phyloP scores from a whole-genome alignment of 2,113 vertebrate genomes.

The Callionymus lyra region DNA sequence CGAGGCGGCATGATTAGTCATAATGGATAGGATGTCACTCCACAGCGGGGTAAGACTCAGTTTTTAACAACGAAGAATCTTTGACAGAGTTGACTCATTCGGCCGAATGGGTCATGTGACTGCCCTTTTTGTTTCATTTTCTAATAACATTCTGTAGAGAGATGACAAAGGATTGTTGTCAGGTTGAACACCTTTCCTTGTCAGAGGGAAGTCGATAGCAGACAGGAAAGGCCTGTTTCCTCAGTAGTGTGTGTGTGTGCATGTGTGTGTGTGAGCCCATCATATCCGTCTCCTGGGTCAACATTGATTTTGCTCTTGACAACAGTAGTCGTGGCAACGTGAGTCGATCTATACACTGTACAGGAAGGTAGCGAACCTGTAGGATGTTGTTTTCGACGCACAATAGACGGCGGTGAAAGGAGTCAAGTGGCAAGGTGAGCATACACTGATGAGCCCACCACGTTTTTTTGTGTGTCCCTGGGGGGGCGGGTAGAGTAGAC shows the following conservation, averaged over 20 bases:
- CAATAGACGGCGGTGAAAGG: conserved; percentile 15
- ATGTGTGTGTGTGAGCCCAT: conserved; percentile 10
- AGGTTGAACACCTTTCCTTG: conserved; percentile 3
- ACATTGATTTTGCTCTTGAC: conserved; percentile 40
- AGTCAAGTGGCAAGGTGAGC: conserved; percentile 3
- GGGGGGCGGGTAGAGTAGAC: neutral
- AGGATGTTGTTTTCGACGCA: conserved; percentile 12
- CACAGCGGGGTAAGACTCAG: too few relatives aligned
- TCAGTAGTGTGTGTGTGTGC: conserved; percentile 4
- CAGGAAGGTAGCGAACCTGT: conserved; percentile 8
- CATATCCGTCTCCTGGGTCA: conserved; percentile 33
- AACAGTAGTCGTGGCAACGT: conserved; percentile 34
- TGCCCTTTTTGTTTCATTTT: too few relatives aligned
- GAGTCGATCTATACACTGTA: conserved; percentile 13
- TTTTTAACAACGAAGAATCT: too few relatives aligned
- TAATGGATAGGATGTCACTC: too few relatives aligned
- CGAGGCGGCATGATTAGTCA: too few relatives aligned
- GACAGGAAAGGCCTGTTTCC: conserved; percentile 14
- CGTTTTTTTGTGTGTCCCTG: too few relatives aligned
- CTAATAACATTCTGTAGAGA: too few relatives aligned
- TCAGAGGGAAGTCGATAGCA: conserved; percentile 13
- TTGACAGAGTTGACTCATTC: too few relatives aligned
- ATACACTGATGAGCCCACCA: too few relatives aligned
- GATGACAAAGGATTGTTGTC: too few relatives aligned
- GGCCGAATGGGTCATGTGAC: too few relatives aligned